A percentile compares a stretch with the other conserved stretches of the same genome.
These are phyloP conservation scores for Chaetogeoica ovagalla DNA, from an alignment of 2,888 invertebrate genomes.

Conservation along the genomic window DNA sequence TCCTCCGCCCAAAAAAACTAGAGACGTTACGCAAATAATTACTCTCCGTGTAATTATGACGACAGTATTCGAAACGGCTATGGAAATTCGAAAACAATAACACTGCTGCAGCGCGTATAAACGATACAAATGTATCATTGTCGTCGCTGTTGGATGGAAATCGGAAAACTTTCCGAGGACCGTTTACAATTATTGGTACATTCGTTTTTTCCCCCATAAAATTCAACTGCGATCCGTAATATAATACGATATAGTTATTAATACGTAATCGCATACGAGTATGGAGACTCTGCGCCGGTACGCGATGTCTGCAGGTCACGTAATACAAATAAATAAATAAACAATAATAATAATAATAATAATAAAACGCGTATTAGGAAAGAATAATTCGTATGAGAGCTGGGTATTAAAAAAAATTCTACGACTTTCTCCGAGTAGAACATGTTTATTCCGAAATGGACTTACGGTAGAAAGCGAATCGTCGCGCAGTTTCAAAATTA, in stretches of 20 bases:
- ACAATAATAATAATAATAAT: too few species aligned
- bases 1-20: too few species aligned
- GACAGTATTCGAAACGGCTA: too few species aligned
- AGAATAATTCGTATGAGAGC: constrained; percentile 37
- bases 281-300: constrained; percentile 15
- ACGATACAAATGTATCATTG: too few species aligned
- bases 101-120: too few species aligned
- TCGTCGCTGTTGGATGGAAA: too few species aligned
- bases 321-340: constrained; percentile 29
- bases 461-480: constrained; percentile 21
- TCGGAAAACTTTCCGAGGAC: too few species aligned
- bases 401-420: constrained; percentile 6
- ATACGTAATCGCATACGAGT: constrained; percentile 17
- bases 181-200: too few species aligned
- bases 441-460: constrained; percentile 13
- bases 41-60: too few species aligned
- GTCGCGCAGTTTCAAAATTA: not conserved
- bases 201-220: too few species aligned
- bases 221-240: not conserved
- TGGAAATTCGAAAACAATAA: too few species aligned
- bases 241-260: constrained; percentile 23
- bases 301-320: constrained; percentile 19
- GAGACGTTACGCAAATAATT: too few species aligned
- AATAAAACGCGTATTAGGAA: constrained; percentile 33
- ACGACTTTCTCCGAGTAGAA: constrained; percentile 42